Conservation (phyloP, 2,888 invertebrate genomes). For the Acleris laterana region DNA sequence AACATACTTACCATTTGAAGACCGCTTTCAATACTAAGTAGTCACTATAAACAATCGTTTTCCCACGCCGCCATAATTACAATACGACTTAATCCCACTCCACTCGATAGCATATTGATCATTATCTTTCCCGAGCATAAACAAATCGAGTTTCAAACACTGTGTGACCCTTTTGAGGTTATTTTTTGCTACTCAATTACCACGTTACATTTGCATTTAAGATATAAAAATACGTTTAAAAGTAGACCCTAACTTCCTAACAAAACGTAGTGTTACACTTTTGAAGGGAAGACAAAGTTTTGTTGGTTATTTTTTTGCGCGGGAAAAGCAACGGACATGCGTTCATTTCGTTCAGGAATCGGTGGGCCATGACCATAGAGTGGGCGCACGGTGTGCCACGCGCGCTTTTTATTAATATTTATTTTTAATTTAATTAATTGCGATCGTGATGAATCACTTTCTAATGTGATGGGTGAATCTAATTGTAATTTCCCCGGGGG, state of each 20-base stretch:
- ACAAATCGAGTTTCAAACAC: slow-evolving; percentile 69
- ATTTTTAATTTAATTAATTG: slow-evolving; percentile 75
- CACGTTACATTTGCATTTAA: slow-evolving; percentile 23
- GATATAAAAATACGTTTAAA: slow-evolving; percentile 31
- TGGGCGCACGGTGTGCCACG: slow-evolving; percentile 71
- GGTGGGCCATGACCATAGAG: slow-evolving; percentile 65
- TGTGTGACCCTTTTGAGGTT: slow-evolving; percentile 67
- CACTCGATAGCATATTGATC: slow-evolving; percentile 39
- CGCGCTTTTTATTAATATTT: slow-evolving; percentile 68
- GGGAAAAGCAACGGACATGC: slow-evolving; percentile 56
- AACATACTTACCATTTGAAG: not conserved
- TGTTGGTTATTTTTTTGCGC: slow-evolving; percentile 54
- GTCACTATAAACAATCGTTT: slow-evolving; percentile 18
- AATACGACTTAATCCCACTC: slow-evolving; percentile 34
- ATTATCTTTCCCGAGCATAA: slow-evolving; percentile 60
- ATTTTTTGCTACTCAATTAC: slow-evolving; percentile 55
- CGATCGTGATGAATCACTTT: slow-evolving; percentile 56
- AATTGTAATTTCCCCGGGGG: slow-evolving; percentile 32
- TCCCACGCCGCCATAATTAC: slow-evolving; percentile 35
- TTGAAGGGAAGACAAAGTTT: slow-evolving; percentile 13
- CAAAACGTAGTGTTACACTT: slow-evolving; percentile 18
- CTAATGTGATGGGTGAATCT: slow-evolving; percentile 35
- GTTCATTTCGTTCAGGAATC: slow-evolving; percentile 56
- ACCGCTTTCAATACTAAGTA: slow-evolving; percentile 1
- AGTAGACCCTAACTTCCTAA: slow-evolving; percentile 45